Evolutionary conservation across 2,113 vertebrate species (phyloP).

Genomic region (Salvelinus alpinus): DNA sequence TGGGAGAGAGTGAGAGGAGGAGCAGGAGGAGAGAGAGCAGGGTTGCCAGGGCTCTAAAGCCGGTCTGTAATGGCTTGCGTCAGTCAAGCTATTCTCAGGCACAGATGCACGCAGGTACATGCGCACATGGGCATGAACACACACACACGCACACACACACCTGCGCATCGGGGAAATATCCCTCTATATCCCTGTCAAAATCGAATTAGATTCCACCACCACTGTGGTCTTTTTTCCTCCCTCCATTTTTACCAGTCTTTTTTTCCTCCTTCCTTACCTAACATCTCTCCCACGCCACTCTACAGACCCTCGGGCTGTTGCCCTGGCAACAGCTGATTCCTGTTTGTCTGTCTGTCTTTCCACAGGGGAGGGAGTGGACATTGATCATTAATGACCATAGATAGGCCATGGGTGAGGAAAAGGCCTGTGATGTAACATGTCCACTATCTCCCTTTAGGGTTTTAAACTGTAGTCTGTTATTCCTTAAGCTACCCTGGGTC

Average conservation of each 20-base stretch:
- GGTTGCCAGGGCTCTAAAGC: constrained; percentile 70
- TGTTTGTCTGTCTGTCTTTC: constrained; percentile 72
- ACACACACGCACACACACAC: constrained; percentile 22
- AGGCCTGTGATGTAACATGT: background rate
- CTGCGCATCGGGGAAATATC: constrained; percentile 50
- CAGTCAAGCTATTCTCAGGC: constrained; percentile 74
- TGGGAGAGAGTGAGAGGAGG: constrained; percentile 1
- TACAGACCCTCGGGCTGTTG: constrained; percentile 65
- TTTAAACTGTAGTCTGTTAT: background rate
- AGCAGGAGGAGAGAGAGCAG: constrained; percentile 48
- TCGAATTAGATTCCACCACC: constrained; percentile 65
- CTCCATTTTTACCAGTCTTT: constrained; percentile 50
- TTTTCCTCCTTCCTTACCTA: constrained; percentile 58
- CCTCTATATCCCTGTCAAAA: constrained; percentile 56
- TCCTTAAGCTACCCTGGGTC: too few species aligned
- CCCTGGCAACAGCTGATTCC: constrained; percentile 79
- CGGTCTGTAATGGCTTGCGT: constrained; percentile 73
- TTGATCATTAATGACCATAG: constrained; percentile 32
- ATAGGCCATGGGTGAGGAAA: constrained; percentile 34
- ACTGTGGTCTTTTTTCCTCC: constrained; percentile 46
- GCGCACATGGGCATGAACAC: constrained; percentile 35
- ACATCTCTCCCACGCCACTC: constrained; percentile 52
- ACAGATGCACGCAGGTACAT: constrained; percentile 67
- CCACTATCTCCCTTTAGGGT: background rate
- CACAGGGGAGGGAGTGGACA: constrained; percentile 46